phyloP scores from a whole-genome alignment of 2,888 invertebrate genomes.

The Holacanthella duospinosa region DNA sequence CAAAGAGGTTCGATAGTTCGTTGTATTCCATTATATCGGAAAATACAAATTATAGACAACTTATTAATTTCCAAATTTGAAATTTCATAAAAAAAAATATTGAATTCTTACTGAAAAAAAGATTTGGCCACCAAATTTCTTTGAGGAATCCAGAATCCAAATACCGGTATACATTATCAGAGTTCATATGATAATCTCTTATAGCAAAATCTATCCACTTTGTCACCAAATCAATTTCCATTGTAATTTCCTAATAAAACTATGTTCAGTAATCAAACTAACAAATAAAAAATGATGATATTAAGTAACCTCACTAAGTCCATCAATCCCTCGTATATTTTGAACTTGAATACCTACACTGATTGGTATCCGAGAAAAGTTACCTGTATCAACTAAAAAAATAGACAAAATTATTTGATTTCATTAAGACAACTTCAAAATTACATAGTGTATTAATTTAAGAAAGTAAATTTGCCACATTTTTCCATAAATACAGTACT shows the following conservation, averaged over 20 bases:
- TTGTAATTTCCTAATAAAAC: not conserved
- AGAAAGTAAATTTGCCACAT: no score
- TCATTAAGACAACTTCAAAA: no score
- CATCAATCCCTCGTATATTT: not conserved
- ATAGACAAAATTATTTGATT: not conserved
- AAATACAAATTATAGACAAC: no score
- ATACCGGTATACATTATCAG: not conserved
- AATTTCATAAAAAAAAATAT: no score
- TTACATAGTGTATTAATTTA: no score
- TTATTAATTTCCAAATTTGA: no score
- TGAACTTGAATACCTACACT: not conserved
- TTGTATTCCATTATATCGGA: no score
- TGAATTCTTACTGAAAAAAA: not conserved
- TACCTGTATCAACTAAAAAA: not conserved
- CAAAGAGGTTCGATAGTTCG: no score
- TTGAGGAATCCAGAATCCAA: not conserved
- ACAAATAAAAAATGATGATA: not conserved
- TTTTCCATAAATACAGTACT: no score
- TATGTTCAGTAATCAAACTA: not conserved
- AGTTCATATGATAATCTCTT: not conserved
- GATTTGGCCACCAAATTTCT: not conserved
- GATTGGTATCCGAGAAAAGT: not conserved
- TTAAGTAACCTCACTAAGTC: not conserved
- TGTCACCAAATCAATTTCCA: not conserved
- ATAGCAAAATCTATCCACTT: not conserved